Conservation (phyloP, 2,888 invertebrate species). For the Euphydryas editha region DNA sequence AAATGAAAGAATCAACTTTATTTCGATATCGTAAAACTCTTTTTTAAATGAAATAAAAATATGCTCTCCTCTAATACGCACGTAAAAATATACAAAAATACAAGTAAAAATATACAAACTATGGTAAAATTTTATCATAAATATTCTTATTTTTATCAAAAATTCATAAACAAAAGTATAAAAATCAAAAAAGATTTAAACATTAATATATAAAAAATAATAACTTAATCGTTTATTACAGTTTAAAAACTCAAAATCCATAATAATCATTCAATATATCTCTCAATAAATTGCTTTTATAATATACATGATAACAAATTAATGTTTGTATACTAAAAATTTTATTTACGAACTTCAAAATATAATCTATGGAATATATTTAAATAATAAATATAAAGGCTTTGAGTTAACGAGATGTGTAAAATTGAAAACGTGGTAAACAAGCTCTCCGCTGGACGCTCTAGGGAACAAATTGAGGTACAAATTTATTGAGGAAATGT, state of each 20-base stretch:
- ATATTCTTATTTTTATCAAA: no score
- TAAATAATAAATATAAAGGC: conserved; percentile 13
- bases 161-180: no score
- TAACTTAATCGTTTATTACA: no score
- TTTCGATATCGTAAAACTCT: no score
- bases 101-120: no score
- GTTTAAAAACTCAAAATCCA: not conserved
- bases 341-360: conserved; percentile 13
- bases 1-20: no score
- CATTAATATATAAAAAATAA: no score
- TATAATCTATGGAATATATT: conserved; percentile 5
- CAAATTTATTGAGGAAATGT: conserved; percentile 26
- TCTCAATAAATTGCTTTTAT: not conserved
- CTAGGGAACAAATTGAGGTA: conserved; percentile 24
- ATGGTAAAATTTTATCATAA: no score
- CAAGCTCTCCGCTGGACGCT: conserved; percentile 26
- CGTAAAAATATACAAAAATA: no score
- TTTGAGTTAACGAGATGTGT: conserved; percentile 27
- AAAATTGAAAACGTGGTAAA: conserved; percentile 32
- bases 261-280: not conserved
- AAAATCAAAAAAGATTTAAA: no score
- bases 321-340: not conserved
- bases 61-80: no score
- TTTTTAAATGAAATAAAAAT: no score
- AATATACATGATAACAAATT: not conserved